Evolutionary conservation across 2,888 invertebrate species (phyloP), one percentile per base, ranked within the genome.

Genomic region (Erannis defoliaria): DNA sequence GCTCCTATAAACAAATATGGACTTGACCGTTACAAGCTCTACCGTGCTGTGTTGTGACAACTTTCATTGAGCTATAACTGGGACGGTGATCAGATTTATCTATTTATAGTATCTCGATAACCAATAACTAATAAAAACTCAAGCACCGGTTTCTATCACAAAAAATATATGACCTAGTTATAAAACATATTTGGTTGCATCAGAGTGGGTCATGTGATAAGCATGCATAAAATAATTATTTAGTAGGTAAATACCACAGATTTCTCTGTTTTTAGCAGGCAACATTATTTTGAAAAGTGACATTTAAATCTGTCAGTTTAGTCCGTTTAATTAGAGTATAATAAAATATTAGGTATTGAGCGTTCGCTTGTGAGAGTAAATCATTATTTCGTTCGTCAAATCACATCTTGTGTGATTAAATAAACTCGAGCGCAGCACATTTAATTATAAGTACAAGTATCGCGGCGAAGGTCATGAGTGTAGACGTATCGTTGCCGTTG

Each of bases 11-110:
- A 10, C 16, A 46, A 48, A 56, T 53, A 56, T 53, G 56, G 56
- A 56, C 26, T 46, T 42, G 56, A 75, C 79, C 73, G 77, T 78
- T 78, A 78, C 64, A 51, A 45, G 31, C 31, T 46, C 46, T 12
- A 33, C 29, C 12, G 45, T 1, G 14, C 23, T 46, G 50, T 64
- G 48, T 69, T 68, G 68, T 67, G 67, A 72, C 78, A 68, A 81
- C 80, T 81, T 81, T 81, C 78, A 69, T 75, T 77, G 61, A 64
- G 49, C 61, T 64, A 23, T 67, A 69, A 73, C 71, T 73, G 63
- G 72, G 72, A 66, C 64, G 48, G 51, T 37, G 56, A 49, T 48
- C 38, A 64, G 31, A 63, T 64, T 56, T 64, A 64, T 64, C 37
- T 62, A 33, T 57, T 46, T 43, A 46, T 29, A 53, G 50, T 45